Evolutionary conservation across 2,888 invertebrate genomes (phyloP).

Genomic region (Plagodis dolabraria): DNA sequence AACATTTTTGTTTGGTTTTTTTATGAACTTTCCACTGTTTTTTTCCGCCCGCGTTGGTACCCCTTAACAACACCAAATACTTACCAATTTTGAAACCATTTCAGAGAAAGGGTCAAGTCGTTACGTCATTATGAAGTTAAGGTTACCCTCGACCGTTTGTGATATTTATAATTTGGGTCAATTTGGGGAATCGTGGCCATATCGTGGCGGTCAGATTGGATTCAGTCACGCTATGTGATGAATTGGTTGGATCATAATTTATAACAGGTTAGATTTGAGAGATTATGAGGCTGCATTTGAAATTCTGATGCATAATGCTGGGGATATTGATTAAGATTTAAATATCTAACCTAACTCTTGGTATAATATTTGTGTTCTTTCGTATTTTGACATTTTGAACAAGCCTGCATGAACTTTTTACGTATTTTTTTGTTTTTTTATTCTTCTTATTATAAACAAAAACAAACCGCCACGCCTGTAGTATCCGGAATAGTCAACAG

Average conservation of each 20-base stretch:
- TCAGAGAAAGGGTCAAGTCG: constrained; percentile 18
- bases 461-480: too few relatives aligned
- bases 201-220: constrained; percentile 14
- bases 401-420: too few relatives aligned
- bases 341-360: not conserved
- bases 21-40: too few relatives aligned
- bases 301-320: not conserved
- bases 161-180: constrained; percentile 19
- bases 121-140: constrained; percentile 8
- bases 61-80: too few relatives aligned
- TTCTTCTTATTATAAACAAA: too few relatives aligned
- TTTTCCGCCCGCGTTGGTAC: too few relatives aligned
- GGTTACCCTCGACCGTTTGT: constrained; percentile 10
- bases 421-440: too few relatives aligned
- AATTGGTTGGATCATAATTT: constrained; percentile 14
- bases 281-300: not conserved
- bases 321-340: not conserved
- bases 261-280: not conserved
- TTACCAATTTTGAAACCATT: not conserved
- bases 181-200: constrained; percentile 11
- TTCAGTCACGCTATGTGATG: constrained; percentile 24
- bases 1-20: too few relatives aligned
- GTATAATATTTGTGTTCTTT: too few relatives aligned
- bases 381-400: too few relatives aligned
- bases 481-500: too few relatives aligned